A percentile compares a stretch with the other conserved stretches of the same genome.
These are phyloP conservation scores for Vidua macroura DNA, from an alignment of 2,113 vertebrate species.

Conservation along the genomic window DNA sequence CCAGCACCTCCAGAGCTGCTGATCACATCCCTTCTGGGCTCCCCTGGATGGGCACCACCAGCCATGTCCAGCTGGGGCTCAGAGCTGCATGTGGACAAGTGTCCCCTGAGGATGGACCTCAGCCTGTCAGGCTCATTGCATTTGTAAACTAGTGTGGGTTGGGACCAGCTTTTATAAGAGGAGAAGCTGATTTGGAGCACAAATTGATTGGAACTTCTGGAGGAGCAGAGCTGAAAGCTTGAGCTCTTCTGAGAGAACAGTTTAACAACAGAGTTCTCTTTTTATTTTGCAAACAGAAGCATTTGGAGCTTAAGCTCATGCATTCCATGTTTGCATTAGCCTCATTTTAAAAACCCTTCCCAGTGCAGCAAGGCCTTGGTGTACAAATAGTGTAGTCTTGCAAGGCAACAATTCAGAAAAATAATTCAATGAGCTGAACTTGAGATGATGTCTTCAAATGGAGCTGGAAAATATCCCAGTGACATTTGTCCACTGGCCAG, in stretches of 20 bases:
- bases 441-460: background rate
- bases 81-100: background rate
- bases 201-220: background rate
- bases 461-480: background rate
- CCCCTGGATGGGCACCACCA: background rate
- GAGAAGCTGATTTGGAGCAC: background rate
- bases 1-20: background rate
- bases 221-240: background rate
- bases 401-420: constrained; percentile 4
- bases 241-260: background rate
- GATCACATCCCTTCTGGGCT: background rate
- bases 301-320: background rate
- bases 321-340: background rate
- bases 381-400: background rate
- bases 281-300: background rate
- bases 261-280: background rate
- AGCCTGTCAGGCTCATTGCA: background rate
- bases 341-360: background rate
- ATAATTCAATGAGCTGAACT: background rate
- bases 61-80: fast-evolving
- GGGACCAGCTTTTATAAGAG: background rate
- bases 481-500: background rate
- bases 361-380: background rate
- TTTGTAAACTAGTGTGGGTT: background rate
- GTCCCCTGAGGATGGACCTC: background rate